Base-by-base conservation (phyloP, 2,797 vertebrate species). In the Vespertilio murinus region DNA sequence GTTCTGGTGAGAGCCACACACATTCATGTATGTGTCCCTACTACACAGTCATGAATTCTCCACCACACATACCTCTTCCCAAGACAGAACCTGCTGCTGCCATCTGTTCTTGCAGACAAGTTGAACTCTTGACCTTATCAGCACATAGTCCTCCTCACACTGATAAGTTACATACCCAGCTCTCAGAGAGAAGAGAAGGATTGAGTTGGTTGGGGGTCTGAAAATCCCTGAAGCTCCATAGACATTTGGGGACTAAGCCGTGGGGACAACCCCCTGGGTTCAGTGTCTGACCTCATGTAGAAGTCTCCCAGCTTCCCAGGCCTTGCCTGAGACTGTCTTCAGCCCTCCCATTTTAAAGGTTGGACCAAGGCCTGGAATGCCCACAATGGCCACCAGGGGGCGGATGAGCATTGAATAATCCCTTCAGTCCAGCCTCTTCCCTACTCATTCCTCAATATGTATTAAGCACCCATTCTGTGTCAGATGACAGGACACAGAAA, bases 311-410 rank as follows among this genome's bases (percentile, higher is more conserved):
- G 61, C 25, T 49, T 69, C 47, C 54, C 28, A 12, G 61, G 25
- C 64, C 49, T 38, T 1, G 33, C 47, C 56, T 6, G n/a, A 52
- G 17, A 9, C 28, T 20, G 3, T 18, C 73, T n/a, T 35, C 35
- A 8, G 12, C 25, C 38, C 40, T 70, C 28, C 6, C 9, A 2
- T 75, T 38, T 47, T 30, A 20, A 71, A 49, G 35, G 52, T 40
- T 73, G 85, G 25, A 73, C 81, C 40, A 52, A 67, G 40, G 52
- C 52, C 13, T 23, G 85, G 10, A 75, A 71, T 92, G 61, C 59
- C 80, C 67, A 23, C 0, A 0, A 5, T 71, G 35, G 69, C 95
- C 96, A 93, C 94, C 59, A 96, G 96, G 89, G 94, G 95, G 96
- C 88, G 67, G 18, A 3, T 38, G 87, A 95, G 95, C 87, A 96